Percentiles rank a stretch among this genome's conserved stretches.
These are phyloP conservation scores for Glaucidium brasilianum DNA, from an alignment of 2,113 vertebrate species.

Conservation along the genomic window DNA sequence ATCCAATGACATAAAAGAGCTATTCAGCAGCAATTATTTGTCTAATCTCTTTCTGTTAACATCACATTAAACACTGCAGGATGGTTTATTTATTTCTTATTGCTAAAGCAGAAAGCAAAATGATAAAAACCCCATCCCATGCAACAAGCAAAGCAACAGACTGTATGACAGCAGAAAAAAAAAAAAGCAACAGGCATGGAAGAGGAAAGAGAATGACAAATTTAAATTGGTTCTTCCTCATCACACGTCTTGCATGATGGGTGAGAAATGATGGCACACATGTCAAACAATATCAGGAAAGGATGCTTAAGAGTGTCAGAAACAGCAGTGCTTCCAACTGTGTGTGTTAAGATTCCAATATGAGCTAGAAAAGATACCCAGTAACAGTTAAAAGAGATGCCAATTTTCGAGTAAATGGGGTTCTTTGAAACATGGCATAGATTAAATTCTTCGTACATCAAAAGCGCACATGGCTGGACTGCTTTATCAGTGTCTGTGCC, in stretches of 20 bases:
- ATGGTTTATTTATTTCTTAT: not conserved
- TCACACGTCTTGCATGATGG: not conserved
- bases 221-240: not conserved
- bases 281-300: not conserved
- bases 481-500: not conserved
- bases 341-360: not conserved
- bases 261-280: not conserved
- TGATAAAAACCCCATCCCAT: not conserved
- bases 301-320: not conserved
- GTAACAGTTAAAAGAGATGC: not conserved
- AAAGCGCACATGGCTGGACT: rapidly evolving
- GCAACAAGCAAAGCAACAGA: not conserved
- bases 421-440: not conserved
- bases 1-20: not conserved
- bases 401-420: not conserved
- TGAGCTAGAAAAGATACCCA: not conserved
- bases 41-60: not conserved
- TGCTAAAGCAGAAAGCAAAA: not conserved
- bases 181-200: not conserved
- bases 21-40: not conserved
- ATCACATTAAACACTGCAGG: not conserved
- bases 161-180: not conserved
- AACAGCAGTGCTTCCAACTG: not conserved
- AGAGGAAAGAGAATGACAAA: not conserved
- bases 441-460: not conserved